A percentile compares a stretch with the other conserved stretches of the same genome.
Conservation (phyloP, 1,140 invertebrate genomes). For the Lordiphosa stackelbergi region DNA sequence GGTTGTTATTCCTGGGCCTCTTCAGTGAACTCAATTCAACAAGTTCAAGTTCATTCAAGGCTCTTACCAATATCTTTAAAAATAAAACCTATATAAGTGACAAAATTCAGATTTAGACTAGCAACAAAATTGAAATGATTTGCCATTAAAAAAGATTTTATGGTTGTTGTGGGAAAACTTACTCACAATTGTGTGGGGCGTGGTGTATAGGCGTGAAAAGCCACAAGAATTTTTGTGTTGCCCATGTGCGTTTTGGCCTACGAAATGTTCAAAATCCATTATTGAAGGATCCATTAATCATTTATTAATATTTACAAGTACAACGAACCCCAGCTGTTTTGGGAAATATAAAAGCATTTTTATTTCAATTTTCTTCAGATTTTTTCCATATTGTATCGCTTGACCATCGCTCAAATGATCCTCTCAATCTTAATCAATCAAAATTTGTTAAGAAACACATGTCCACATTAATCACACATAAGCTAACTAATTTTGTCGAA, state of each 20-base stretch:
- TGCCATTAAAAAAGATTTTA: conserved; percentile 26
- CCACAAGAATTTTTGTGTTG: conserved; percentile 1
- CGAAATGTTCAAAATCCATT: too few relatives aligned
- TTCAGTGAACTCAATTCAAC: conserved; percentile 43
- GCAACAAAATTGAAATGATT: conserved; percentile 14
- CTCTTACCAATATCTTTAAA: conserved; percentile 10
- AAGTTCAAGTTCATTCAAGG: conserved; percentile 62
- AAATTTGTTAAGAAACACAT: conserved; percentile 2
- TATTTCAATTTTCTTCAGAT: too few relatives aligned
- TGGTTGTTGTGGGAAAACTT: conserved; percentile 4
- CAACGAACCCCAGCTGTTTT: too few relatives aligned
- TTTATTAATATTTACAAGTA: too few relatives aligned
- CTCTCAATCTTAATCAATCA: conserved; percentile 8
- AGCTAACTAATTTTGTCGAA: too few relatives aligned
- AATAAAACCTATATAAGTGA: conserved; percentile 6
- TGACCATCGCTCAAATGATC: not conserved
- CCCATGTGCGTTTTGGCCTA: conserved; percentile 22
- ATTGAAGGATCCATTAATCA: too few relatives aligned
- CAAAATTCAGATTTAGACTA: conserved; percentile 8
- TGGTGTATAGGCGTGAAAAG: too few relatives aligned
- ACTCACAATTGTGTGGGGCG: too few relatives aligned
- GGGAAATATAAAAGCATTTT: too few relatives aligned
- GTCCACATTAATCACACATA: too few relatives aligned
- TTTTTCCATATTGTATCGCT: too few relatives aligned
- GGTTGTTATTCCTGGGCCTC: conserved; percentile 11